Evolutionary conservation across 1,140 invertebrate species (phyloP), one percentile per base, ranked within the genome.

Genomic region (Temnothorax nylanderi): DNA sequence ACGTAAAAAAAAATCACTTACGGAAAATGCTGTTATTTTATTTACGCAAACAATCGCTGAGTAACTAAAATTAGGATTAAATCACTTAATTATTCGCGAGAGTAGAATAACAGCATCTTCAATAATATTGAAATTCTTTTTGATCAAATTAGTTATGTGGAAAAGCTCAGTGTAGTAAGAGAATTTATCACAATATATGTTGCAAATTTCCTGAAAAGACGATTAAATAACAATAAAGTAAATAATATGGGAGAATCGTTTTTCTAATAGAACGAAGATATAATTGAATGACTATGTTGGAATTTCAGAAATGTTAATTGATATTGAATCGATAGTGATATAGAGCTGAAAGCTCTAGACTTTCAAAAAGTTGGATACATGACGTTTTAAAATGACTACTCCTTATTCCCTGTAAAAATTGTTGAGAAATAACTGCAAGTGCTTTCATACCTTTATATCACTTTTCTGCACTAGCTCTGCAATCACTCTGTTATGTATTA

Each of bases 11-110:
- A 3, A 11, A 47, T 13, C 47, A 13, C 47, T 54, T 44, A 13
- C 8, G 7, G 32, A 78, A 64, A 41, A 85, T 62, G 60, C 41
- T 65, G 41, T 47, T 37, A 54, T 78, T 78, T 34, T 78, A 67
- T 65, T 21, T 49, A 16, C 21, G 26, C 76, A 34, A 21, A 3
- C 44, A 47, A 47, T 47, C 11, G 26, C 11, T 49, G 32, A 65
- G 64, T 58, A 58, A 74, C 51, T 77, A 34, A 47, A 77, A 1
- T 77, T 77, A 26, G 41, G 18, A 65, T 47, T 64, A 16, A 47
- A 64, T 47, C 32, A 78, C 1, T 78, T 34, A 65, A 13, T 58
- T 76, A 41, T 78, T 32, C 13, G 8, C 18, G 16, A 32, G 65
- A 49, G 32, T 34, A 78, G 10, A 65, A 78, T 47, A 65, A 26